phyloP scores from a whole-genome alignment of 1,140 invertebrate genomes.

The Alviniconcha marisindica region DNA sequence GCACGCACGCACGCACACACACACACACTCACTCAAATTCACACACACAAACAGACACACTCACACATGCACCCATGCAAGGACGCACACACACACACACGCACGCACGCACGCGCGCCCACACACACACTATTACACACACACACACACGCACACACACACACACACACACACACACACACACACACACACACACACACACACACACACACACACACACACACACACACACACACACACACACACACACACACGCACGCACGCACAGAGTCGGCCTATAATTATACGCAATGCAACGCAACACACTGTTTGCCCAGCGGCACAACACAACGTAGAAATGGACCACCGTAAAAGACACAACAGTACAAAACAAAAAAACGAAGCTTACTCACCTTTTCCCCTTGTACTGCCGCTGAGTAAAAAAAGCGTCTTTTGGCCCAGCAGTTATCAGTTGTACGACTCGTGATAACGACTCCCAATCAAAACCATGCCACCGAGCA shows the following conservation, averaged over 20 bases:
- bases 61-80: neutral
- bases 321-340: too few species aligned
- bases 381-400: too few species aligned
- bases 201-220: neutral
- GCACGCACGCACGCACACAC: neutral
- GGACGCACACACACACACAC: constrained; percentile 1
- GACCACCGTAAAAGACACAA: too few species aligned
- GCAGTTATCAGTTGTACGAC: too few species aligned
- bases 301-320: too few species aligned
- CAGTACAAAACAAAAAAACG: too few species aligned
- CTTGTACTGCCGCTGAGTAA: too few species aligned
- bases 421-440: too few species aligned
- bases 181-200: constrained; percentile 1
- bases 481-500: too few species aligned
- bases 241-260: constrained; percentile 7
- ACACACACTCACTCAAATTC: neutral
- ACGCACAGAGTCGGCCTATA: too few species aligned
- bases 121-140: neutral
- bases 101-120: neutral
- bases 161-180: neutral
- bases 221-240: constrained; percentile 17
- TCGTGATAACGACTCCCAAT: too few species aligned
- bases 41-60: neutral
- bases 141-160: neutral
- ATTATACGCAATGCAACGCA: too few species aligned